Evolutionary conservation across 2,888 invertebrate species (phyloP), one percentile per base, ranked within the genome.

Genomic region (Kryphioiulus occultus): DNA sequence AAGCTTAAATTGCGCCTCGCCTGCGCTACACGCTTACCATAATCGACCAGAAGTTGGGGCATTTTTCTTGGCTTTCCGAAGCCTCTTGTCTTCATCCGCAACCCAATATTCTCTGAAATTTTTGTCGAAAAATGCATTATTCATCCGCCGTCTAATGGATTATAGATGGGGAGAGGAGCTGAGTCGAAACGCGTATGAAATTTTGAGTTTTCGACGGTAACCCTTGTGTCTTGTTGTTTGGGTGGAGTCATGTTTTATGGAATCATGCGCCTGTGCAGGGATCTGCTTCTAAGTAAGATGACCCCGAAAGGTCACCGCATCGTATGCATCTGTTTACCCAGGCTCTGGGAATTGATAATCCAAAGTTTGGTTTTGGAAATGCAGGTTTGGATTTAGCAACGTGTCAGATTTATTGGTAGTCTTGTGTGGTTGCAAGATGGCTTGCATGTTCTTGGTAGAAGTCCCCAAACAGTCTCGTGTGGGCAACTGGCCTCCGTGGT

Each of bases 51-150:
- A 78, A 78, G 78, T 30, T 30, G 78, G 15, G 78, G 30, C 17
- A 78, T 78, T 78, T 78, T 30, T 78, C 78, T 30, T 30, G 78
- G 78, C 78, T 78, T 78, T 78, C 15, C 78, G 30, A 30, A 78
- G 78, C 78, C 30, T 30, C 30, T 78, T 17, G 30, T 78, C 78
- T 78, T 78, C 78, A 78, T 78, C 1, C 9, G 78, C 26, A 78
- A 78, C 30, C 78, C 78, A 78, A 78, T 78, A 78, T 78, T 78
- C 78, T 30, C 1, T 12, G 26, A 30, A 78, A 30, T 30, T 78
- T 78, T 78, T 78, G 30, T 30, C 30, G 78, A 78, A 78, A 30
- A 78, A 78, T 78, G 78, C 78, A 78, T 78, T 78, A 78, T 78
- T 78, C 30, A 78, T 78, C 78, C 78, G 30, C 78, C 26, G 26